Evolutionary conservation across 2,797 vertebrate genomes (phyloP), one percentile per base, ranked within the genome.

Genomic region (Malacoctenus gilli): DNA sequence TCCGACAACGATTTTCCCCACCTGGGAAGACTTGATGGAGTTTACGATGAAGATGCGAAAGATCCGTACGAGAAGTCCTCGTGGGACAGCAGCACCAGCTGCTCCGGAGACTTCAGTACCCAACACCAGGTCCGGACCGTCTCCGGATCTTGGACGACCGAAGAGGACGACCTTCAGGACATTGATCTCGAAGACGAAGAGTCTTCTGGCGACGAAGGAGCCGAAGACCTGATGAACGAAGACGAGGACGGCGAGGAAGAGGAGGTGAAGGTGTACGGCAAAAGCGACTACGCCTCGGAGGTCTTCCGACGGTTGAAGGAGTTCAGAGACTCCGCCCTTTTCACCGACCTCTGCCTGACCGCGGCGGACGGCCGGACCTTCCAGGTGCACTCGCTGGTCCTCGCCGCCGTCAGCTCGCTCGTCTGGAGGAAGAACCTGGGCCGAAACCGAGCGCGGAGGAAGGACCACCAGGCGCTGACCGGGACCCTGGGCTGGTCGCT

Each of bases 261-360:
- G 7, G 39, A 42, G 11, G 18, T 55, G 1, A 80, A 76, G 51
- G 30, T 49, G 11, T 86, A 79, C 59, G 8, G 8, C 46, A 60
- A 69, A 39, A 48, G 75, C 0, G 46, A 74, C 42, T 68, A 89
- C 50, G 8, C 57, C 5, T 19, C 5, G 0, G 72, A 87, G 1
- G 0, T 91, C 3, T 92, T 91, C 49, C 2, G 38, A 6, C 67
- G 59, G 10, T 59, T 92, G 67, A 72, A 40, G 7, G 67, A 84
- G 18, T 81, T 90, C 57, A 86, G 72, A 59, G 65, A 68, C 18
- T 66, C 55, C 0, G 72, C 20, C 1, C 10, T 89, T 35, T 85
- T 93, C 40, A 91, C 89, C 1, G 91, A 93, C 52, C 79, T 93
- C 7, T 79, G 51, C 7, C 41, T 92, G 37, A 76, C 21, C 36